These are phyloP conservation scores for Chaetodon trifascialis DNA, from an alignment of 2,113 vertebrate genomes.

Conservation along the genomic window DNA sequence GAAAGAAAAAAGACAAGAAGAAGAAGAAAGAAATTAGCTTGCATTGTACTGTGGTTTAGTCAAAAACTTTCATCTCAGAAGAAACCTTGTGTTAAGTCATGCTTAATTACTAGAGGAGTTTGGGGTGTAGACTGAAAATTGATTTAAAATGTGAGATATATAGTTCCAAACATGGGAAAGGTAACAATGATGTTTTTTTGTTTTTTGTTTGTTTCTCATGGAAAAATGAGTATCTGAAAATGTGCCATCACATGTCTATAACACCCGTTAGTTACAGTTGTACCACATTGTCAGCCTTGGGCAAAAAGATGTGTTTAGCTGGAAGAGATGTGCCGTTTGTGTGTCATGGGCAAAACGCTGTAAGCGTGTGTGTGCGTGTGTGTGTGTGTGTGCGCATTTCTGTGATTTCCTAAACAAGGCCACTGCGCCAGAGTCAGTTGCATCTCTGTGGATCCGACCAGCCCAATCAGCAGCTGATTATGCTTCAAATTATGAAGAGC, in stretches of 20 bases:
- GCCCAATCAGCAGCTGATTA: constrained; percentile 3
- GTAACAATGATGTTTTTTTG: neutral
- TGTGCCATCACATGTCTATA: neutral
- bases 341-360: neutral
- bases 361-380: neutral
- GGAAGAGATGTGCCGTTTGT: neutral
- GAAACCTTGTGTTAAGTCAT: neutral
- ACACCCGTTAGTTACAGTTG: neutral
- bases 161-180: neutral
- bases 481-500: constrained; percentile 10
- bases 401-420: neutral
- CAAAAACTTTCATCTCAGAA: no score
- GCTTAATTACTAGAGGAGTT: neutral
- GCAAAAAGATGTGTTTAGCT: constrained; percentile 13
- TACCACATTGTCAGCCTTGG: constrained; percentile 16
- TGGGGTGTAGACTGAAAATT: neutral
- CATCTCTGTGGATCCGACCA: constrained; percentile 13
- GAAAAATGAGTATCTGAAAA: neutral
- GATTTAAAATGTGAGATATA: neutral
- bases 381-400: neutral
- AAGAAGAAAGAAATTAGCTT: constrained; percentile 14
- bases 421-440: neutral
- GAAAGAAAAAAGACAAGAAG: constrained; percentile 40
- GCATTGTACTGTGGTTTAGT: neutral
- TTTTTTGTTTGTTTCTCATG: no score